phyloP scores from a whole-genome alignment of 2,113 vertebrate genomes.

The Barbus barbus region DNA sequence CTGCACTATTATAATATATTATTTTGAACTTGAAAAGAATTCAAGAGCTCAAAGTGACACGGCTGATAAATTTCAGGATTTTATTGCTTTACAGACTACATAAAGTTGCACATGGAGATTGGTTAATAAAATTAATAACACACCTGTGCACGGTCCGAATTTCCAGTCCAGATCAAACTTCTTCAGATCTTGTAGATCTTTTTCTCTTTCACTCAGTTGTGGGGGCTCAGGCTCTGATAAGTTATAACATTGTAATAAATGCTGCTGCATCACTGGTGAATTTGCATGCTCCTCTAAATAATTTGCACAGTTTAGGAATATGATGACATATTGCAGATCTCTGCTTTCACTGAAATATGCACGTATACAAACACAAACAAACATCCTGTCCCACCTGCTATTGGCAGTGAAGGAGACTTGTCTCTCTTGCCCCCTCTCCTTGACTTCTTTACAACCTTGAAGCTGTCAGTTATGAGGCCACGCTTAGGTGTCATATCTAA shows the following conservation, averaged over 20 bases:
- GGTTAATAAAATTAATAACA: slow-evolving; percentile 16
- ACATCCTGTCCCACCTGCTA: slow-evolving; percentile 44
- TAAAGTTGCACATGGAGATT: background rate
- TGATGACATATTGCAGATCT: background rate
- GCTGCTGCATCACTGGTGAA: background rate
- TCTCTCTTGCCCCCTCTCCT: slow-evolving; percentile 33
- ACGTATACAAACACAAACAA: background rate
- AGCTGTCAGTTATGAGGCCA: slow-evolving; percentile 82
- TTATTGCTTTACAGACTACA: background rate
- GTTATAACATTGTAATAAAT: slow-evolving; percentile 26
- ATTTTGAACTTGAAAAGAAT: background rate
- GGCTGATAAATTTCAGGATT: background rate
- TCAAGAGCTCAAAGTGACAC: background rate
- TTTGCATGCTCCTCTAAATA: background rate
- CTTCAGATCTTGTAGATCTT: slow-evolving; percentile 72
- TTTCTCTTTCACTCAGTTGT: slow-evolving; percentile 46
- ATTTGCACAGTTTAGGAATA: background rate
- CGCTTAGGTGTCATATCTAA: slow-evolving; percentile 75
- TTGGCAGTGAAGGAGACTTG: slow-evolving; percentile 57
- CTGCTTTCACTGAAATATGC: background rate
- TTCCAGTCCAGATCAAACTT: slow-evolving; percentile 83
- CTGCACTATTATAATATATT: background rate
- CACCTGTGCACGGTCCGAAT: slow-evolving; percentile 87
- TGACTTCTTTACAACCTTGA: slow-evolving; percentile 78
- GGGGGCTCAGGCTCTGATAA: slow-evolving; percentile 39